Evolutionary conservation across 2,888 invertebrate genomes (phyloP).

Genomic region (Slavum lentiscoides): DNA sequence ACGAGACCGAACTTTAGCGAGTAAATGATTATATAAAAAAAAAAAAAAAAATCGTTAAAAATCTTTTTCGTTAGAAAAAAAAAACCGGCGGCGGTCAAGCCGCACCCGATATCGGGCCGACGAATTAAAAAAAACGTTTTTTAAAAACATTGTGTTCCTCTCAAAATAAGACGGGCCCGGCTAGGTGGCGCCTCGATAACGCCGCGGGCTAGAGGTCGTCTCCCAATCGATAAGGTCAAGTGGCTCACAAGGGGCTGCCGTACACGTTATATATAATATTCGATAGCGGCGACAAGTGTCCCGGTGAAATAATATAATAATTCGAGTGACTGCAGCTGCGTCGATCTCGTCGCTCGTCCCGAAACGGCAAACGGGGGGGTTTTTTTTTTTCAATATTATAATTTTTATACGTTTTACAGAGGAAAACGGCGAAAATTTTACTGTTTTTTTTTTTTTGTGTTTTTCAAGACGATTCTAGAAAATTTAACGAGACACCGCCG

Average conservation of each 20-base stretch:
- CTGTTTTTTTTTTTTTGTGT: not conserved
- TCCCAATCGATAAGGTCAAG: conserved; percentile 39
- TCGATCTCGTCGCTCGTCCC: not conserved
- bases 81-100: no score
- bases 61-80: no score
- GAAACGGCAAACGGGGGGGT: no score
- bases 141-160: no score
- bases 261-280: no score
- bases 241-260: not conserved
- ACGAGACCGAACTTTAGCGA: no score
- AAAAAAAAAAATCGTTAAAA: no score
- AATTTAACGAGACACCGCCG: conserved; percentile 1
- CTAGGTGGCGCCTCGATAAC: conserved; percentile 23
- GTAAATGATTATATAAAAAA: no score
- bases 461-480: conserved; percentile 12
- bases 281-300: conserved; percentile 13
- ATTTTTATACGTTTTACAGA: not conserved
- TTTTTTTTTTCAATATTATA: no score
- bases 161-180: not conserved
- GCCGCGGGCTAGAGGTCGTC: conserved; percentile 8
- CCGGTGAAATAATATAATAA: conserved; percentile 20
- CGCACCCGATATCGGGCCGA: no score
- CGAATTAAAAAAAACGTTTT: no score
- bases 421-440: not conserved
- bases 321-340: conserved; percentile 17